phyloP scores from a whole-genome alignment of 2,797 vertebrate species.

The Tinamus major region DNA sequence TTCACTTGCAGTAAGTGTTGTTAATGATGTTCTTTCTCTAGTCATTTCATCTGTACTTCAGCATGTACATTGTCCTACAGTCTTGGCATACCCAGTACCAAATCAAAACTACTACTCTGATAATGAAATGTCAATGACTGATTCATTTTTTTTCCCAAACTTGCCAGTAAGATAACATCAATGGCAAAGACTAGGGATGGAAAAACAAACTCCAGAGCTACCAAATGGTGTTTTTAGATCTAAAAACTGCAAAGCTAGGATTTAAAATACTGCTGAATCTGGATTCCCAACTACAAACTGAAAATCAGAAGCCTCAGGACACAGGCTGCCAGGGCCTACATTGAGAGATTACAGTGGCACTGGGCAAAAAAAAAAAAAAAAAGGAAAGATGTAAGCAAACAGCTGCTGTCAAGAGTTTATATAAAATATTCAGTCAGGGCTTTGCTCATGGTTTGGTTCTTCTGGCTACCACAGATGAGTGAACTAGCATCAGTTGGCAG shows the following conservation, averaged over 20 bases:
- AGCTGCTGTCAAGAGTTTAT: not conserved
- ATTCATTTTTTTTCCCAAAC: not conserved
- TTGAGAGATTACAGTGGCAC: not conserved
- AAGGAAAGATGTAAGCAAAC: not conserved
- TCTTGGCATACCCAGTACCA: not conserved
- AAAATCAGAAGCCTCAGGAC: not conserved
- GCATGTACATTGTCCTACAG: not conserved
- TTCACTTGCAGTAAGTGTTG: not conserved
- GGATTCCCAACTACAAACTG: not conserved
- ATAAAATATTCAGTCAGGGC: not conserved
- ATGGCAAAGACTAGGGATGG: not conserved
- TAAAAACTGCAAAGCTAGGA: not conserved
- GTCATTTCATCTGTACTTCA: not conserved
- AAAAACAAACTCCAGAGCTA: not conserved
- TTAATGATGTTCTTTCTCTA: not conserved
- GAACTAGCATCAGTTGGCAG: not conserved
- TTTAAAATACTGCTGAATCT: slow-evolving; percentile 18
- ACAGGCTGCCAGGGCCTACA: not conserved
- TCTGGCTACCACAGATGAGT: not conserved
- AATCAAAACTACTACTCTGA: not conserved
- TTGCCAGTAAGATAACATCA: not conserved
- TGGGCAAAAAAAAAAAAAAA: not conserved
- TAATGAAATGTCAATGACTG: not conserved
- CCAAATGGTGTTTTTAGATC: not conserved
- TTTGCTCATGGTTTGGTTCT: not conserved